Conservation (phyloP, 2,888 invertebrate species). For the Caenorhabditis sp. region DNA sequence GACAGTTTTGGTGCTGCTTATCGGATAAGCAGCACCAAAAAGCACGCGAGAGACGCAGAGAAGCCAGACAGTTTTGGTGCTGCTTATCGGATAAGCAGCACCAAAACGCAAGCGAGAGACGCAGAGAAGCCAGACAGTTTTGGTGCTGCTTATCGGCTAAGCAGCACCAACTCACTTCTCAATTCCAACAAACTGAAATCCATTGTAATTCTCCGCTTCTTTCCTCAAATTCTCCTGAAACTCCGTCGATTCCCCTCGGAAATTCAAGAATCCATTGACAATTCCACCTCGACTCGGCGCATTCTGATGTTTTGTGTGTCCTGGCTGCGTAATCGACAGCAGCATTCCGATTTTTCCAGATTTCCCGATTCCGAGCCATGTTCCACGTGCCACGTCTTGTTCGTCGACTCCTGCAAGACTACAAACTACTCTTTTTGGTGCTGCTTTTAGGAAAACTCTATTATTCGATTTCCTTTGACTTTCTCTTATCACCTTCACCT, state of each 20-base stretch:
- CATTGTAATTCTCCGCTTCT: slow-evolving; percentile 69
- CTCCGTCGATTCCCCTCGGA: not conserved
- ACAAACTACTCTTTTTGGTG: not conserved
- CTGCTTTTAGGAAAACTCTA: too few species aligned
- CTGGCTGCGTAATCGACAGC: slow-evolving; percentile 76
- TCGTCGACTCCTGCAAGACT: slow-evolving; percentile 73
- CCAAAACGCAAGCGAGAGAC: too few species aligned
- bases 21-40: too few species aligned
- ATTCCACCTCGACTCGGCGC: slow-evolving; percentile 75
- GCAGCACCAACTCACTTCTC: slow-evolving; percentile 57
- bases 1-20: not conserved
- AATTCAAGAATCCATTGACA: slow-evolving; percentile 63
- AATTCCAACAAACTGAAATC: slow-evolving; percentile 77
- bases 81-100: not conserved
- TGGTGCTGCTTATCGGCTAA: too few species aligned
- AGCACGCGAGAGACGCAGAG: too few species aligned
- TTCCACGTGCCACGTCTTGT: slow-evolving; percentile 75
- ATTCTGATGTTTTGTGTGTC: slow-evolving; percentile 43
- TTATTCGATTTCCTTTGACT: not conserved
- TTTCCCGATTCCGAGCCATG: slow-evolving; percentile 77
- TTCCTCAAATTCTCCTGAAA: slow-evolving; percentile 60
- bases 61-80: not conserved
- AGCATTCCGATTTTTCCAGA: slow-evolving; percentile 72
- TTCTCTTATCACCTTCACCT: slow-evolving; percentile 25
- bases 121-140: too few species aligned